Evolutionary conservation across 2,797 vertebrate species (phyloP), one percentile per base, ranked within the genome.

Genomic region (Lithobates sylvaticus): DNA sequence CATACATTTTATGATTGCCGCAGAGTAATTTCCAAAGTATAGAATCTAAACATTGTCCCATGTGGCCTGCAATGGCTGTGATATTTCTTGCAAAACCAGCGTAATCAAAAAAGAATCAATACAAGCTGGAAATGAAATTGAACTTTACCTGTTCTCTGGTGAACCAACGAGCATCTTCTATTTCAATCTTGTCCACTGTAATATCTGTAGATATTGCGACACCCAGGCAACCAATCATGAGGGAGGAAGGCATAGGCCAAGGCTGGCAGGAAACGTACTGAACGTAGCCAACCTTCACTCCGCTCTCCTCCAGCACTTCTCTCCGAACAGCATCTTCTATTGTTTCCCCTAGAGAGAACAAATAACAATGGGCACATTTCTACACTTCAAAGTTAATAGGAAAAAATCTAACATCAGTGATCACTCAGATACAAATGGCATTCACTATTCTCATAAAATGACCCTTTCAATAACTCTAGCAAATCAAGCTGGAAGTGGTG

Each of bases 91-190:
- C 84, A 89, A 89, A 91, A 90, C 86, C 3, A 9, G 90, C 88
- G 90, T 77, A 89, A 86, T 89, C 88, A 89, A 78, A 90, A 87
- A 91, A 82, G 84, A 92, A 93, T 93, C 92, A 91, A 94, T 89
- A 93, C 75, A 81, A 74, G 42, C 26, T 71, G 71, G 84, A 93
- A 93, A 93, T 89, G 82, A 92, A 93, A 92, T 89, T 92, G 90
- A 93, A 93, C 91, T 88, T 92, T 88, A 97, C 97, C 94, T 98
- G 95, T 91, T 97, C 96, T 91, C 96, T 96, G 50, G 95, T 94
- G 92, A 99, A 99, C 97, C 98, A 99, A 29, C 91, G 92, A 72
- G 97, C 98, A 82, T 99, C 98, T 91, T 98, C 97, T 74, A 99
- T 98, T 95, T 99, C 98, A 15, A 92, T 94, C 91, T 96, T 92